Conservation (phyloP, 2,888 invertebrate genomes). For the Drosophila setosimentum region DNA sequence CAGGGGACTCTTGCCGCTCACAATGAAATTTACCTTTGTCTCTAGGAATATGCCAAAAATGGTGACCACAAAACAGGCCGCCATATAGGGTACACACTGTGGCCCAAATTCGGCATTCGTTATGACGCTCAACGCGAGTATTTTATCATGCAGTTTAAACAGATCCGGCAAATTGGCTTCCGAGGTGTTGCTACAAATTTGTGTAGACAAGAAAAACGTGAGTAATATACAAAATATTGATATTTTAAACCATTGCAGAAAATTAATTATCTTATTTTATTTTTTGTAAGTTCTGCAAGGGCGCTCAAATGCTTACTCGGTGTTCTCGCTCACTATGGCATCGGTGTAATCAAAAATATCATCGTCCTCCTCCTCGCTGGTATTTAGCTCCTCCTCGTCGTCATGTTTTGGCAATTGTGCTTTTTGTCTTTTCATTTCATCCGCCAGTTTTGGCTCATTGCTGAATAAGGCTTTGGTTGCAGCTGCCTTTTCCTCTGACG, state of each 20-base stretch:
- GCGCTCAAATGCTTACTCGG: constrained; percentile 44
- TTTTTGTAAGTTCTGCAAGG: neutral
- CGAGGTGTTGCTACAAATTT: constrained; percentile 67
- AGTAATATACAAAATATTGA: neutral
- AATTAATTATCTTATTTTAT: neutral
- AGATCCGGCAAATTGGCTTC: constrained; percentile 83
- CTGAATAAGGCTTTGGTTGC: constrained; percentile 46
- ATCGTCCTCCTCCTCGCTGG: constrained; percentile 69
- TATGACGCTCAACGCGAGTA: constrained; percentile 81
- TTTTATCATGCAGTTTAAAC: constrained; percentile 83
- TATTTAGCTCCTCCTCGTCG: constrained; percentile 49
- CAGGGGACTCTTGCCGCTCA: constrained; percentile 75
- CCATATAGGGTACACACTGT: constrained; percentile 84
- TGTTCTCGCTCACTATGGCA: constrained; percentile 54
- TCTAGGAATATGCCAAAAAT: constrained; percentile 84
- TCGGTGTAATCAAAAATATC: constrained; percentile 74
- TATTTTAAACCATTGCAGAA: neutral
- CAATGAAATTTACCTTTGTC: constrained; percentile 83
- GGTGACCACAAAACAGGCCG: constrained; percentile 82
- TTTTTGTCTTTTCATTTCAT: constrained; percentile 60
- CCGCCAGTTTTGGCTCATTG: constrained; percentile 51
- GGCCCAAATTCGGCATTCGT: constrained; percentile 82
- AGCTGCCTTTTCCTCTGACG: constrained; percentile 31
- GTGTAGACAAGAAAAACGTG: neutral
- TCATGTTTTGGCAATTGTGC: constrained; percentile 33